A percentile compares a stretch with the other conserved stretches of the same genome.
phyloP scores from a whole-genome alignment of 2,888 invertebrate species.

The Sthenelais limicola region DNA sequence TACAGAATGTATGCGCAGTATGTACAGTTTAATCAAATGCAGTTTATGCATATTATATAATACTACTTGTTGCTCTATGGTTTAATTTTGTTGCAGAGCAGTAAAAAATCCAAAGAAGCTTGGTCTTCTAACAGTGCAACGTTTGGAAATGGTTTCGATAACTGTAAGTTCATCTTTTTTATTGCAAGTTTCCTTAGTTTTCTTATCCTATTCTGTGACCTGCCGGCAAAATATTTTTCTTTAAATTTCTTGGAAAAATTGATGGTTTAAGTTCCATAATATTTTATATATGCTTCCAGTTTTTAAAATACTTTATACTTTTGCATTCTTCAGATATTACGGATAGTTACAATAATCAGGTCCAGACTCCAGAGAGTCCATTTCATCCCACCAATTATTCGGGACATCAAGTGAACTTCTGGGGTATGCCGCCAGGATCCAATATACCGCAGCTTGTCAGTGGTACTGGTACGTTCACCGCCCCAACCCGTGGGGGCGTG shows the following conservation, averaged over 20 bases:
- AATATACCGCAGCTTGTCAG: slow-evolving; percentile 1
- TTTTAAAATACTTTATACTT: not conserved
- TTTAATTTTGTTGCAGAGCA: not conserved
- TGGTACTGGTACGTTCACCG: not conserved
- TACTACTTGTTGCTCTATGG: too few relatives aligned
- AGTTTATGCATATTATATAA: too few relatives aligned
- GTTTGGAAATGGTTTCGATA: slow-evolving; percentile 12
- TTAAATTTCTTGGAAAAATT: too few relatives aligned
- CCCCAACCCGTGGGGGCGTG: not conserved
- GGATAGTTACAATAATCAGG: slow-evolving; percentile 8
- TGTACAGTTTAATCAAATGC: too few relatives aligned
- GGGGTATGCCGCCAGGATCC: slow-evolving; percentile 64
- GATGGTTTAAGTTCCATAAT: too few relatives aligned
- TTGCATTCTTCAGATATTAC: not conserved
- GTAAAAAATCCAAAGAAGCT: slow-evolving; percentile 3
- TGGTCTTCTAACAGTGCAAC: slow-evolving; percentile 9
- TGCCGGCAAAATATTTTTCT: too few relatives aligned
- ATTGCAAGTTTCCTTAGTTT: too few relatives aligned
- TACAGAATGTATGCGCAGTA: too few relatives aligned
- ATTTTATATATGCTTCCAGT: not conserved
- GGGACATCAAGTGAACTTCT: slow-evolving; percentile 73
- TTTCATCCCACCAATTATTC: slow-evolving; percentile 72
- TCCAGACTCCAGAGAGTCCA: slow-evolving; percentile 66
- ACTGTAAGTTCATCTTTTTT: not conserved
- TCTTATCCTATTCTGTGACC: too few relatives aligned